Evolutionary conservation across 2,888 invertebrate genomes (phyloP), one percentile per base, ranked within the genome.

Genomic region (Poecilobothrus nobilitatus): DNA sequence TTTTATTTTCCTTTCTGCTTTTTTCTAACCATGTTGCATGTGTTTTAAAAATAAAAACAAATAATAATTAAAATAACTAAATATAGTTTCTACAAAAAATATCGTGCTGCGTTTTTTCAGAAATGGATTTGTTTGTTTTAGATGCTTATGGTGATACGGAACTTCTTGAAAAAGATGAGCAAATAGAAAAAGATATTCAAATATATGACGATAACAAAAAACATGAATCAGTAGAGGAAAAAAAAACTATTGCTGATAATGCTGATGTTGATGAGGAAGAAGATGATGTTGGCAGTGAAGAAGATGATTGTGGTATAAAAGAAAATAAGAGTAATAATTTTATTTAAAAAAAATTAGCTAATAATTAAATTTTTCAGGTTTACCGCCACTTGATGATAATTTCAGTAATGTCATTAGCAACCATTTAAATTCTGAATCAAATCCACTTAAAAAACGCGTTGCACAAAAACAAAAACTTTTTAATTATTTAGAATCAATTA

Each of bases 91-190:
- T 27, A 27, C 5, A 27, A 27, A n/a, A 27, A 27, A 4, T 27
- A 27, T 27, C 27, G 27, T 27, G 5, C n/a, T 27, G 5, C 5
- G 5, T 27, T 27, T 27, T 27, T 27, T 5, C 27, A 27, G 27
- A 71, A 70, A 79, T 80, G 80, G 75, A 78, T 66, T 72, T 79
- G 20, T 80, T 80, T 73, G 73, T 77, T 61, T 63, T 79, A 10
- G 80, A 80, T 71, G 76, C 77, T 1, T 70, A 71, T n/a, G 79
- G 80, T 7, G 75, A 80, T 67, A 71, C 75, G n/a, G 72, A 76
- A 65, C 71, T 80, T 10, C 69, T 77, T 9, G 41, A 73, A 20
- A 66, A 65, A 63, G 20, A 44, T 27, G 64, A 18, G 1, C 22
- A 67, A n/a, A 70, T 71, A 18, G 62, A n/a, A 63, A 18, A 64